Evolutionary conservation across 2,113 vertebrate genomes (phyloP).

Genomic region (Pogonocichla stellata): DNA sequence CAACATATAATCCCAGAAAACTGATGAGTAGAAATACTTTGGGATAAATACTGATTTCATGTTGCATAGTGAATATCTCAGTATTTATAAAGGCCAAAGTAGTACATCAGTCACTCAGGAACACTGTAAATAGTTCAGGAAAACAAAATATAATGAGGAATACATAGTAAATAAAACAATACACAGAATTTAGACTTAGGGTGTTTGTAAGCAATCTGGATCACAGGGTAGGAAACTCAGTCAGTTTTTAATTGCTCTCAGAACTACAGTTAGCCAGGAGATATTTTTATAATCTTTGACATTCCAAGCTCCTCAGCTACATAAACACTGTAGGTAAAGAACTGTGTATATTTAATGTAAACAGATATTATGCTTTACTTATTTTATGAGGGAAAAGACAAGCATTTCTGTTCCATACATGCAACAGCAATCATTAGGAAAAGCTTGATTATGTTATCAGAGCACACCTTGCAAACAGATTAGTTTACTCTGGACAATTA

Average conservation of each 20-base stretch:
- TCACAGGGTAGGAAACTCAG: neutral
- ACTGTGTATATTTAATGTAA: neutral
- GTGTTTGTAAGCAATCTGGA: neutral
- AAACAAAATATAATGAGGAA: neutral
- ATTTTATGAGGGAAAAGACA: neutral
- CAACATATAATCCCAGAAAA: neutral
- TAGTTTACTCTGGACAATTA: neutral
- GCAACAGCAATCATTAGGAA: neutral
- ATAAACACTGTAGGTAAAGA: neutral
- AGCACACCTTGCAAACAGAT: neutral
- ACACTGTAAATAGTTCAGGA: neutral
- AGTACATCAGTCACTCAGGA: neutral
- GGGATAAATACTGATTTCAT: neutral
- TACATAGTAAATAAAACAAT: neutral
- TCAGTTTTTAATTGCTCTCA: neutral
- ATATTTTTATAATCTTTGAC: neutral
- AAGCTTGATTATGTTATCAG: neutral
- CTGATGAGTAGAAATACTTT: neutral
- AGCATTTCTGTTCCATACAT: neutral
- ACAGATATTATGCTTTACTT: neutral
- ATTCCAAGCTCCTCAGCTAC: neutral
- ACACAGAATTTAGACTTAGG: neutral
- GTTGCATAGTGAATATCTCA: neutral
- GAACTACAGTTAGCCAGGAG: neutral
- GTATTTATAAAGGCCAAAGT: neutral